Percentiles rank a stretch among this genome's conserved stretches.
phyloP scores from a whole-genome alignment of 2,888 invertebrate species.

The Zygothrica quintamaculata region DNA sequence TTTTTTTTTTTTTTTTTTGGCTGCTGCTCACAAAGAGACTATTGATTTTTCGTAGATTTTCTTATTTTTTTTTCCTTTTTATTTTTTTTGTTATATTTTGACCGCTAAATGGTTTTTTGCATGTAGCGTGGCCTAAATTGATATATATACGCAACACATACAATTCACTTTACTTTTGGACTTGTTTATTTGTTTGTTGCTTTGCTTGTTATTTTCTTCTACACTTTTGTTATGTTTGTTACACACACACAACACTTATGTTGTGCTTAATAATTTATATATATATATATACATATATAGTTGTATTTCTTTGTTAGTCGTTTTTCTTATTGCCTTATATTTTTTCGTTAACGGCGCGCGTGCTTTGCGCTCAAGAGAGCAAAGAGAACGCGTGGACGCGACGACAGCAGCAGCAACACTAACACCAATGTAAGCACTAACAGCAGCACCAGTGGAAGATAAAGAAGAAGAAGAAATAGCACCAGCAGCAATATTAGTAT shows the following conservation, averaged over 20 bases:
- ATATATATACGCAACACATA: conserved; percentile 28
- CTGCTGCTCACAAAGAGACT: conserved; percentile 45
- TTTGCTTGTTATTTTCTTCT: conserved; percentile 16
- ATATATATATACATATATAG: conserved; percentile 12
- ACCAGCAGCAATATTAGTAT: conserved; percentile 23
- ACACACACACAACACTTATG: conserved; percentile 46
- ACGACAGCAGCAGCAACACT: conserved; percentile 12
- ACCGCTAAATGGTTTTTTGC: conserved; percentile 55
- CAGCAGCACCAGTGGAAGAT: conserved; percentile 30
- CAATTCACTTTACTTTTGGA: conserved; percentile 17
- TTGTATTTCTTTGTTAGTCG: conserved; percentile 30
- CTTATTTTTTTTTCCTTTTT: conserved; percentile 25
- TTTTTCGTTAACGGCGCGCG: conserved; percentile 46
- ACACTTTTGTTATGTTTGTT: conserved; percentile 40
- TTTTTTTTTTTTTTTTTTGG: conserved; percentile 21
- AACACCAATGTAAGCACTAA: conserved; percentile 21
- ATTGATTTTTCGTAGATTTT: conserved; percentile 72
- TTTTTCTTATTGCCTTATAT: conserved; percentile 31
- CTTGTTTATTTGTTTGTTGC: conserved; percentile 44
- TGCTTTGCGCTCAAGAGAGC: conserved; percentile 53
- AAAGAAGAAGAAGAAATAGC: conserved; percentile 26
- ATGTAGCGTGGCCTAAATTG: conserved; percentile 56
- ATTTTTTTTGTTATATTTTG: conserved; percentile 36
- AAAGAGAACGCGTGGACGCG: conserved; percentile 40
- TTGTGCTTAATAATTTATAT: conserved; percentile 53